These are phyloP conservation scores for Phylloscopus trochiloides DNA, from an alignment of 2,113 vertebrate species.

Conservation along the genomic window DNA sequence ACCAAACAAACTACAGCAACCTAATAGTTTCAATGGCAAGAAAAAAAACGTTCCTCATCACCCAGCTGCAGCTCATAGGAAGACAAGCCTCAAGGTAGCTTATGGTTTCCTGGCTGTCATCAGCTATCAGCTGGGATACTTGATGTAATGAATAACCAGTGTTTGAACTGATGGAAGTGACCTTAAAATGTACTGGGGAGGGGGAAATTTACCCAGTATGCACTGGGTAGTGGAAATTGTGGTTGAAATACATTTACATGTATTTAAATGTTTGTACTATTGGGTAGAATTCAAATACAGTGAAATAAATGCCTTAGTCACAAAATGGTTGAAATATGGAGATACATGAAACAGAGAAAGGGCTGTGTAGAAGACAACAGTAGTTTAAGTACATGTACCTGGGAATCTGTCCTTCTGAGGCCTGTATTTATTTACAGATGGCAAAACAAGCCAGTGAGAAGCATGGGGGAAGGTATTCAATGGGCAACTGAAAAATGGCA, in stretches of 20 bases:
- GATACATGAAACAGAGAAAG: not conserved
- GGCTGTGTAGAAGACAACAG: not conserved
- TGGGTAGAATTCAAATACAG: not conserved
- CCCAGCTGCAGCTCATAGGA: conserved; percentile 47
- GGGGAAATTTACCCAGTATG: not conserved
- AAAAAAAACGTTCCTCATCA: not conserved
- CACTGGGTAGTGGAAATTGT: not conserved
- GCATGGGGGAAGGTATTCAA: not conserved
- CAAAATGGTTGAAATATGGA: not conserved
- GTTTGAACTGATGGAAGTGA: conserved; percentile 38
- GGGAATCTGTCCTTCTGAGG: not conserved
- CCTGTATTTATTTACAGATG: not conserved
- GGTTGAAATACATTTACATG: not conserved
- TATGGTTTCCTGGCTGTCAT: conserved; percentile 63
- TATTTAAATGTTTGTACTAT: not conserved
- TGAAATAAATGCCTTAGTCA: not conserved
- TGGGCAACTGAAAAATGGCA: not conserved
- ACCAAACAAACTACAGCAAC: conserved; percentile 42
- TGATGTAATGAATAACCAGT: conserved; percentile 46
- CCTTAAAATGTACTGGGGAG: not conserved
- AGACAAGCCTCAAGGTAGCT: conserved; percentile 51
- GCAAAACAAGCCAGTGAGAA: not conserved
- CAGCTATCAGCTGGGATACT: not conserved
- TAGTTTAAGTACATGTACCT: not conserved
- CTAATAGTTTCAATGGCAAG: conserved; percentile 46